phyloP scores from a whole-genome alignment of 2,888 invertebrate species.

The Pyrgus malvae region DNA sequence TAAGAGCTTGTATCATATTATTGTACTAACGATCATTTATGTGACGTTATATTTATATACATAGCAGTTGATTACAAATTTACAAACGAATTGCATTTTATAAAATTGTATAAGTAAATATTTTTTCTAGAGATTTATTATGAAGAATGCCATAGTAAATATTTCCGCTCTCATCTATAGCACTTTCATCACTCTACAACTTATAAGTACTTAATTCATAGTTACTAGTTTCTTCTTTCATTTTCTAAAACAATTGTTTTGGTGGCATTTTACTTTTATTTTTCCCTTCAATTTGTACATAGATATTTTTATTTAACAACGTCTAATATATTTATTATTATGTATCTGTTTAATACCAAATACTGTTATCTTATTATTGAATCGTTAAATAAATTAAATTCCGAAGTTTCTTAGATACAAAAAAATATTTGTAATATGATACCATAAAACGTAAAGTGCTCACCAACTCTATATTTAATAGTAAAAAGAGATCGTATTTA shows the following conservation, averaged over 20 bases:
- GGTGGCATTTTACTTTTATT: not conserved
- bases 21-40: conserved; percentile 45
- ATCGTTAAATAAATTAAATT: not conserved
- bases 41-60: conserved; percentile 49
- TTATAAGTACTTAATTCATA: not conserved
- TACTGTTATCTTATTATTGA: too few species aligned
- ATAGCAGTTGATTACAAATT: conserved; percentile 46
- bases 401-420: not conserved
- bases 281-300: not conserved
- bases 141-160: conserved; percentile 40
- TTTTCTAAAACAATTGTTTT: not conserved
- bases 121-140: conserved; percentile 65
- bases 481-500: conserved; percentile 35
- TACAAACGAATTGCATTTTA: conserved; percentile 41
- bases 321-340: too few species aligned
- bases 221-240: not conserved
- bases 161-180: conserved; percentile 35
- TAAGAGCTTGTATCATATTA: conserved; percentile 66
- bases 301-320: too few species aligned
- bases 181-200: conserved; percentile 6
- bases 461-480: conserved; percentile 7
- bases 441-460: not conserved
- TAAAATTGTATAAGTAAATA: conserved; percentile 50
- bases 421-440: not conserved
- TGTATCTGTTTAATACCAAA: too few species aligned